Conservation (phyloP, 2,113 vertebrate species). For the Neogobius melanostomus region DNA sequence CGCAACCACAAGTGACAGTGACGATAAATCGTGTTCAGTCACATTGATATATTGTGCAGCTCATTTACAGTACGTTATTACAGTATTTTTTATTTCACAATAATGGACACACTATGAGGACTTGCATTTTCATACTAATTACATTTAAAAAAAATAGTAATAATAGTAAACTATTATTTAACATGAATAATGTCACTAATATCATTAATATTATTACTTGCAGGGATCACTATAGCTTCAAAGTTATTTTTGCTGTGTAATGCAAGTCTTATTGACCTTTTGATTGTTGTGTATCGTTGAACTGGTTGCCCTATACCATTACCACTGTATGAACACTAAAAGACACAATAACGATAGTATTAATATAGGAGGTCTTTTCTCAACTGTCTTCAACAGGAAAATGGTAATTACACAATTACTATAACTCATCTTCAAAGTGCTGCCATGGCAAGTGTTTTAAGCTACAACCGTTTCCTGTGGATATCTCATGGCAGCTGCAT, state of each 20-base stretch:
- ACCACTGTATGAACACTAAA: slow-evolving; percentile 6
- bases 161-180: background rate
- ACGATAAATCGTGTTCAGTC: too few species aligned
- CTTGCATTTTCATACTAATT: background rate
- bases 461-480: slow-evolving; percentile 10
- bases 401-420: slow-evolving; percentile 36
- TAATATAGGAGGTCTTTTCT: background rate
- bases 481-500: slow-evolving; percentile 50
- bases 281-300: slow-evolving; percentile 35
- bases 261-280: slow-evolving; percentile 15
- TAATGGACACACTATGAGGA: background rate
- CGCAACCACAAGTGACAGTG: too few species aligned
- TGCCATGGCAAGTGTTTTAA: slow-evolving; percentile 12
- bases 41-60: too few species aligned
- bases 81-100: too few species aligned
- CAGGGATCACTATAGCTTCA: background rate
- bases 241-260: slow-evolving; percentile 20
- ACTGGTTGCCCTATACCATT: slow-evolving; percentile 5
- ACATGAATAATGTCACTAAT: background rate
- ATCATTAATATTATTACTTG: background rate
- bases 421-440: background rate
- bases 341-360: background rate
- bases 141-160: background rate
- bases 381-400: slow-evolving; percentile 8
- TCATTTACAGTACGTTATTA: too few species aligned